Conservation (phyloP, 2,888 invertebrate species). For the Sarcophaga caerulescens region DNA sequence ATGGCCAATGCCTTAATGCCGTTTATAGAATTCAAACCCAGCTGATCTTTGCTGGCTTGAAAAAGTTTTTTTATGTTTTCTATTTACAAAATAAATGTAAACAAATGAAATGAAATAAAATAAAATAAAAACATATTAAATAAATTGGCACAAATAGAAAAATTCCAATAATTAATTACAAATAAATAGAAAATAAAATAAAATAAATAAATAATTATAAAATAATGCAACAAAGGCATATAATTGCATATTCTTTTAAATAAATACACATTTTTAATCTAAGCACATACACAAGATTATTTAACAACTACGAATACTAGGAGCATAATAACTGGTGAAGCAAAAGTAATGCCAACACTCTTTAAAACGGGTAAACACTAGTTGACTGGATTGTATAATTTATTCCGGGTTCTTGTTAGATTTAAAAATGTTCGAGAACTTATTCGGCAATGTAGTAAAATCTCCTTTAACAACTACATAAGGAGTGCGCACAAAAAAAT, state of each 20-base stretch:
- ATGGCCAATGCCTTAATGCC: slow-evolving; percentile 87
- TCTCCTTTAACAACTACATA: too few species aligned
- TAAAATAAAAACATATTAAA: slow-evolving; percentile 20
- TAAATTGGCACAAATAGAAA: slow-evolving; percentile 18
- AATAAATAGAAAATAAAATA: slow-evolving; percentile 7
- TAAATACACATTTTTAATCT: too few species aligned
- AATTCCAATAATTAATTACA: slow-evolving; percentile 16
- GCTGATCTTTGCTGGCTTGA: slow-evolving; percentile 81
- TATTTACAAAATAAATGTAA: slow-evolving; percentile 55
- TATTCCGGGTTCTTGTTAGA: too few species aligned
- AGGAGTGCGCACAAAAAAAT: too few species aligned
- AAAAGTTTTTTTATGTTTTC: slow-evolving; percentile 77
- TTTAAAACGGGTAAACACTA: too few species aligned
- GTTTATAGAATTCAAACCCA: slow-evolving; percentile 85
- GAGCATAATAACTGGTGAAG: too few species aligned
- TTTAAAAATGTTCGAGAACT: too few species aligned
- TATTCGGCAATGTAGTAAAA: too few species aligned
- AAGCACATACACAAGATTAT: too few species aligned
- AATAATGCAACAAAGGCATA: background rate
- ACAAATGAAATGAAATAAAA: slow-evolving; percentile 13
- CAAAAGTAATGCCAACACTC: too few species aligned
- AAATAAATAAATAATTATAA: background rate
- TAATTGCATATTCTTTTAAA: background rate
- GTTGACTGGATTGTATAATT: too few species aligned
- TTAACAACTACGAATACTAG: too few species aligned